Conservation (phyloP, 1,140 invertebrate species). For the Trichonephila clavata region DNA sequence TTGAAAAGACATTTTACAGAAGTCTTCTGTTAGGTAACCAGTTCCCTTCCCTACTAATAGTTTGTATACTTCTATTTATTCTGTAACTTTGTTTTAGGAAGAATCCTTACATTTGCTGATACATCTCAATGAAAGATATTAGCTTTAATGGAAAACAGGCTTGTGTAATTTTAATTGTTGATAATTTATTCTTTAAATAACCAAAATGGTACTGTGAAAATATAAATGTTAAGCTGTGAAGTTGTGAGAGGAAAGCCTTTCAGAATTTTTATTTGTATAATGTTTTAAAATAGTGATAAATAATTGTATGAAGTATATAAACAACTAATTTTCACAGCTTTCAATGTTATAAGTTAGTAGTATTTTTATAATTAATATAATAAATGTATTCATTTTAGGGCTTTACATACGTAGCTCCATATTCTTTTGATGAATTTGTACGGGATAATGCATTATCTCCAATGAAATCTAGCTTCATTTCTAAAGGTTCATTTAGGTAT, state of each 20-base stretch:
- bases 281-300: too few relatives aligned
- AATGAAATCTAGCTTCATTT: slow-evolving; percentile 55
- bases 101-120: not conserved
- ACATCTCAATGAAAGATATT: not conserved
- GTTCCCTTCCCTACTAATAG: not conserved
- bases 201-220: too few relatives aligned
- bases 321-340: too few relatives aligned
- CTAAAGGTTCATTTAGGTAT: slow-evolving; percentile 73
- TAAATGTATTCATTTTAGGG: slow-evolving; percentile 85
- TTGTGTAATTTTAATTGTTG: slow-evolving; percentile 42
- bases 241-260: too few relatives aligned
- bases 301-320: too few relatives aligned
- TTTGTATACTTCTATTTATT: not conserved
- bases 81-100: not conserved
- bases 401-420: slow-evolving; percentile 99
- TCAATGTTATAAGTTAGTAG: too few relatives aligned
- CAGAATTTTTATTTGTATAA: too few relatives aligned
- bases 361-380: not conserved
- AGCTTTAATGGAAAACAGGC: not conserved
- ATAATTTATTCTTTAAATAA: not conserved
- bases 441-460: slow-evolving; percentile 45
- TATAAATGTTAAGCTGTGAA: too few relatives aligned
- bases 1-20: too few relatives aligned
- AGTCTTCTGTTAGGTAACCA: not conserved
- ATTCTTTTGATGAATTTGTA: slow-evolving; percentile 90